These are phyloP conservation scores for Temnothorax nylanderi DNA, from an alignment of 1,140 invertebrate species.

Conservation along the genomic window DNA sequence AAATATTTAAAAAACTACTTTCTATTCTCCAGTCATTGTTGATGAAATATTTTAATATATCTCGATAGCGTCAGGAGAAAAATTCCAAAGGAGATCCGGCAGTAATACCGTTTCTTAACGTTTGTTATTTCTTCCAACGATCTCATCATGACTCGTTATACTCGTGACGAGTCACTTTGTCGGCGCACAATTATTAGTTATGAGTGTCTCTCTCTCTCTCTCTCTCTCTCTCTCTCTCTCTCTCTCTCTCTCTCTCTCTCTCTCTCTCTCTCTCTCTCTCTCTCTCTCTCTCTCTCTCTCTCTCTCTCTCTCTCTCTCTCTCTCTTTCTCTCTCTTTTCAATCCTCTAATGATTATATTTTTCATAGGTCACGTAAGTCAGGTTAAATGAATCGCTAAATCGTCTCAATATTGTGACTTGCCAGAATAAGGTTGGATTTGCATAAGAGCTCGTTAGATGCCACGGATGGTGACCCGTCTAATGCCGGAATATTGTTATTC, in stretches of 20 bases:
- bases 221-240: too few relatives aligned
- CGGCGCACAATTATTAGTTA: neutral
- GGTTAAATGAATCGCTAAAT: slow-evolving; percentile 78
- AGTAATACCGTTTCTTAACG: neutral
- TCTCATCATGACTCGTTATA: slow-evolving; percentile 9
- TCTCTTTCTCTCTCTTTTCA: neutral
- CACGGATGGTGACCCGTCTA: slow-evolving; percentile 71
- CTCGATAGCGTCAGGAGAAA: neutral
- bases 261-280: neutral
- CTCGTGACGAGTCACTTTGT: slow-evolving; percentile 24
- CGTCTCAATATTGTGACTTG: slow-evolving; percentile 76
- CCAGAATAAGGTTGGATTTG: slow-evolving; percentile 70
- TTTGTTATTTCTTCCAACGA: neutral
- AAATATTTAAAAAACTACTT: neutral
- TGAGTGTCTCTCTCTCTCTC: too few relatives aligned
- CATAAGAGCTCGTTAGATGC: slow-evolving; percentile 73
- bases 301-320: neutral
- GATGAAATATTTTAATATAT: slow-evolving; percentile 11
- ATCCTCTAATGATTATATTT: slow-evolving; percentile 3
- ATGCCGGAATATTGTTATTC: slow-evolving; percentile 81
- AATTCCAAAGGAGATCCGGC: neutral
- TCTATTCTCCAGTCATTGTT: neutral
- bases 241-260: too few relatives aligned
- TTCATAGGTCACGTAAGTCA: slow-evolving; percentile 48
- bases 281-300: too few relatives aligned